Evolutionary conservation across 2,888 invertebrate genomes (phyloP).

Genomic region (Eupeodes latifasciatus): DNA sequence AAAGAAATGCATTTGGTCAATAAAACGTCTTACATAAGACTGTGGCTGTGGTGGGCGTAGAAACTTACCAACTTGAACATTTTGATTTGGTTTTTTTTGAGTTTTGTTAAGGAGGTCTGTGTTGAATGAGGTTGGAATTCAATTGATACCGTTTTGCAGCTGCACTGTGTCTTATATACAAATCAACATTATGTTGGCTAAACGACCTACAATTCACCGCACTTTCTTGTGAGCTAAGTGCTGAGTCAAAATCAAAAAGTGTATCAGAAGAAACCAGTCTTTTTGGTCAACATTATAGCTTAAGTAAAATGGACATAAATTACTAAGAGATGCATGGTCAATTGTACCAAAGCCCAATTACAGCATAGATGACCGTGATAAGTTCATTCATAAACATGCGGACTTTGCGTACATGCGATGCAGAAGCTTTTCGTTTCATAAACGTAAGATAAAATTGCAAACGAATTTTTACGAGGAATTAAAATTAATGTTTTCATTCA

Average conservation of each 20-base stretch:
- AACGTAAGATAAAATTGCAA: no score
- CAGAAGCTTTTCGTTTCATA: no score
- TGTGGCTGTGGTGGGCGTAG: not conserved
- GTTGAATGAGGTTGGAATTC: constrained; percentile 78
- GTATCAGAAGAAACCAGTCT: constrained; percentile 13
- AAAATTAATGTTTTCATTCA: no score
- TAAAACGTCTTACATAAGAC: constrained; percentile 13
- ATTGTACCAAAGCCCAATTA: constrained; percentile 22
- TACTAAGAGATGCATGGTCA: constrained; percentile 28
- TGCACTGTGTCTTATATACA: constrained; percentile 49
- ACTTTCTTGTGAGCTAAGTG: not conserved
- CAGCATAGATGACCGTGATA: constrained; percentile 57
- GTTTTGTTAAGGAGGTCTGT: constrained; percentile 79
- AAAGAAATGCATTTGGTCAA: not conserved
- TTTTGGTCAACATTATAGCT: not conserved
- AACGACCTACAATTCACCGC: not conserved
- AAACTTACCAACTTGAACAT: constrained; percentile 85
- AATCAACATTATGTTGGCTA: constrained; percentile 19
- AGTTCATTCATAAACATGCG: constrained; percentile 41
- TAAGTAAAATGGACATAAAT: no score
- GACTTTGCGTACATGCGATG: constrained; percentile 24
- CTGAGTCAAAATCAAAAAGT: constrained; percentile 55
- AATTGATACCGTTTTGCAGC: constrained; percentile 59
- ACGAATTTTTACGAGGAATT: no score
- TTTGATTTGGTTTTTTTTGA: constrained; percentile 77